Evolutionary conservation across 2,888 invertebrate species (phyloP).

Genomic region (Oscheius sp.): DNA sequence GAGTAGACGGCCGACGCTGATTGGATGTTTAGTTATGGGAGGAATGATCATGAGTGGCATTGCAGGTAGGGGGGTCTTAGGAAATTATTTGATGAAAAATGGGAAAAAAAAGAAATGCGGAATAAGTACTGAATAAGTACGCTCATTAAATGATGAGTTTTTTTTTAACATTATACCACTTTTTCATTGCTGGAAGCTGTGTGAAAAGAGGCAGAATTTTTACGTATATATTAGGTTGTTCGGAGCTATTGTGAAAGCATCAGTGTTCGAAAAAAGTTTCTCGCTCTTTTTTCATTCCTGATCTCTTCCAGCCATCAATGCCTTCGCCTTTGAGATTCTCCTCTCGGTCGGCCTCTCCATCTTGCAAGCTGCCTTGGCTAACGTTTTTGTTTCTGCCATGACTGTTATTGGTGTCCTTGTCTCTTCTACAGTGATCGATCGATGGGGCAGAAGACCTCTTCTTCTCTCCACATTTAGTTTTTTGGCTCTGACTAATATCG

Average conservation of each 20-base stretch:
- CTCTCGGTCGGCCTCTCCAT: conserved; percentile 27
- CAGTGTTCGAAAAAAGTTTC: too few species aligned
- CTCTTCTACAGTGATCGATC: conserved; percentile 32
- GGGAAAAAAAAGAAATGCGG: too few species aligned
- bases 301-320: conserved; percentile 34
- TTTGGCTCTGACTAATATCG: conserved; percentile 39
- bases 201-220: too few species aligned
- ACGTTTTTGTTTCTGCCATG: conserved; percentile 35
- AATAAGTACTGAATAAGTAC: too few species aligned
- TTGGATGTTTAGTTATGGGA: conserved; percentile 40
- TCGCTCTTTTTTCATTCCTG: not conserved
- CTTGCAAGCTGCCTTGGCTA: conserved; percentile 31
- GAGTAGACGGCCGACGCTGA: conserved; percentile 38
- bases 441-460: conserved; percentile 38
- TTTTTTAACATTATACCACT: too few species aligned
- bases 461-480: conserved; percentile 31
- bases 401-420: conserved; percentile 33
- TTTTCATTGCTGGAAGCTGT: too few species aligned
- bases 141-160: too few species aligned
- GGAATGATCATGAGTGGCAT: conserved; percentile 38
- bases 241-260: too few species aligned
- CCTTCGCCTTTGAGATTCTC: conserved; percentile 41
- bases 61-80: not conserved
- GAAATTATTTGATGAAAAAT: not conserved
- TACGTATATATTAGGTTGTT: too few species aligned